These are phyloP conservation scores for Poeciliopsis turneri DNA, from an alignment of 2,797 vertebrate genomes.

Conservation along the genomic window DNA sequence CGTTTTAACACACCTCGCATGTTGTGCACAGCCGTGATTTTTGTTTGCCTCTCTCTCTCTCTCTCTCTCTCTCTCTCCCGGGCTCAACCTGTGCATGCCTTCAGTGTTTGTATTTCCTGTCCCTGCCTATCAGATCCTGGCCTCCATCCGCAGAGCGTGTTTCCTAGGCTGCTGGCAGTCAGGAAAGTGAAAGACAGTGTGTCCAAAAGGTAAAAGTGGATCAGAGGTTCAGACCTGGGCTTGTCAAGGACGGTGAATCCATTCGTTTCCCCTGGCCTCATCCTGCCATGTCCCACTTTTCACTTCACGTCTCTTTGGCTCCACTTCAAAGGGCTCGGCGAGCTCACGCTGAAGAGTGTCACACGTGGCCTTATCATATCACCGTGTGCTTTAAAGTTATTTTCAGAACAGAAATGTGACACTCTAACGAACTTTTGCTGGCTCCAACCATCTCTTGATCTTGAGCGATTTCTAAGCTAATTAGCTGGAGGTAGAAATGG, in stretches of 20 bases:
- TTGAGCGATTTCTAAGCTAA: not conserved
- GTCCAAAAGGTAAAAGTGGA: constrained; percentile 66
- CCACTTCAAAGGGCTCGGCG: constrained; percentile 63
- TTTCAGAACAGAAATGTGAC: constrained; percentile 26
- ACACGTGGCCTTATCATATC: constrained; percentile 37
- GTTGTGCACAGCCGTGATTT: constrained; percentile 52
- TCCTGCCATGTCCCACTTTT: constrained; percentile 66
- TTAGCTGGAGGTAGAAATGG: not conserved
- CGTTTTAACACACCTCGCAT: constrained; percentile 72
- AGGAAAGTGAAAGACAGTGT: constrained; percentile 45
- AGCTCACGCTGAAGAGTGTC: constrained; percentile 25
- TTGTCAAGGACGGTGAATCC: constrained; percentile 61
- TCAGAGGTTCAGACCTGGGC: constrained; percentile 58
- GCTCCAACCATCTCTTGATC: not conserved
- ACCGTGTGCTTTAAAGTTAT: constrained; percentile 34
- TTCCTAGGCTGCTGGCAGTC: constrained; percentile 32
- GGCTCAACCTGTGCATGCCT: constrained; percentile 37
- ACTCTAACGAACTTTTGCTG: not conserved
- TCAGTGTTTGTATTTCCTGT: constrained; percentile 63
- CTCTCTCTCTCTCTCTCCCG: not conserved
- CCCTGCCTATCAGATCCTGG: constrained; percentile 63
- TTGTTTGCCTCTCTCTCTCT: constrained; percentile 22
- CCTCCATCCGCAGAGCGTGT: constrained; percentile 37
- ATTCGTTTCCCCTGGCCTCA: constrained; percentile 56
- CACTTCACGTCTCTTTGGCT: constrained; percentile 42